Evolutionary conservation across 2,888 invertebrate genomes (phyloP), one percentile per base, ranked within the genome.

Genomic region (Aporophyla nigra): DNA sequence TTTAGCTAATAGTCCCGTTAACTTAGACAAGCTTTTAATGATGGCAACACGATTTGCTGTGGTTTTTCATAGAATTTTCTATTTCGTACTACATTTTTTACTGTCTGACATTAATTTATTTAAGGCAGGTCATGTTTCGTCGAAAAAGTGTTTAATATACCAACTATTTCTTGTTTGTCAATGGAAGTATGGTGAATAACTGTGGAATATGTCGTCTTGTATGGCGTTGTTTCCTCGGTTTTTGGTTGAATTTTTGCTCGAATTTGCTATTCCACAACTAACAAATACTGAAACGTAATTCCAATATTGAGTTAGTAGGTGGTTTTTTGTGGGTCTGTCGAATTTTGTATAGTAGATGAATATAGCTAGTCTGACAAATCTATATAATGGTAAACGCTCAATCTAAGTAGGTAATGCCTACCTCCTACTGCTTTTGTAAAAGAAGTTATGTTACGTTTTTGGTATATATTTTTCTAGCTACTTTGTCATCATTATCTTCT

Each of bases 181-280:
- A 1, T 68, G 19, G 14, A 61, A 43, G 1, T 2, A 43, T 63
- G 9, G 1, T 62, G 4, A 7, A 68, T 40, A 58, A 24, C 58
- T 16, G 1, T 16, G 12, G 84, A 92, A 94, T 91, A 93, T 93
- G 93, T 93, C 92, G 91, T 91, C 89, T 90, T 88, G 88, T 88
- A 76, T 65, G 63, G 10, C 40, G 51, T 49, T 73, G 51, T 71
- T 66, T 27, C 53, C 43, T 7, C 49, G 27, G n/a, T 19, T 59
- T 71, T 56, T 43, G n/a, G 14, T 53, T 7, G 6, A 33, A 43
- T 51, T 10, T 43, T 68, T 9, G 58, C 19, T 58, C 43, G 1
- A 21, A 43, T 71, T 43, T 16, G 14, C 4, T 2, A 21, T 49
- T 49, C 27, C 7, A 21, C 1, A 21, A 14, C 10, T 19, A 27